These are phyloP conservation scores for Pyrrhia umbra DNA, from an alignment of 2,888 invertebrate species.

Conservation along the genomic window DNA sequence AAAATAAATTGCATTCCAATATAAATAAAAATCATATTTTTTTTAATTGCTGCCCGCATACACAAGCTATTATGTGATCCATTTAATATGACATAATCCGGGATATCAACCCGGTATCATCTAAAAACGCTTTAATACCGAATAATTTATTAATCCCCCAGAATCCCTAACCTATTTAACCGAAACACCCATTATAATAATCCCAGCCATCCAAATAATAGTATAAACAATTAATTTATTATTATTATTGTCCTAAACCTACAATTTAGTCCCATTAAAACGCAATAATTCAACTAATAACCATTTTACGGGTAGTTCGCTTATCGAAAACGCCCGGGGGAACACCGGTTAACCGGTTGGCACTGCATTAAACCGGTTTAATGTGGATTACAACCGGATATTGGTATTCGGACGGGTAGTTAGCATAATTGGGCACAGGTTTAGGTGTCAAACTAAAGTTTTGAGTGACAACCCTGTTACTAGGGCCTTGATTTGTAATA, in stretches of 20 bases:
- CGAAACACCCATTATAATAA: conserved; percentile 36
- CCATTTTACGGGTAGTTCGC: conserved; percentile 43
- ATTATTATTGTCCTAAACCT: conserved; percentile 47
- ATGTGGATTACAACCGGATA: conserved; percentile 76
- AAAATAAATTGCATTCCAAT: no score
- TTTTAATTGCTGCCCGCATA: background rate
- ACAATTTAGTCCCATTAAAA: conserved; percentile 48
- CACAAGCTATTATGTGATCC: background rate
- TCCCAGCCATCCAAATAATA: conserved; percentile 23
- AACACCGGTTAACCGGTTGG: conserved; percentile 68
- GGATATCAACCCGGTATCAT: conserved; percentile 4
- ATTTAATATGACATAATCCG: background rate
- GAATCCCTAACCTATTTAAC: conserved; percentile 28
- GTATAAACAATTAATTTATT: conserved; percentile 49
- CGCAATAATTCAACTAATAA: conserved; percentile 55
- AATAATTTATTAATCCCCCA: conserved; percentile 26
- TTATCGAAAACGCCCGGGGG: conserved; percentile 63
- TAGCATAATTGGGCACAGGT: conserved; percentile 57
- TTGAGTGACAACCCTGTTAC: conserved; percentile 38
- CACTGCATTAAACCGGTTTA: conserved; percentile 79
- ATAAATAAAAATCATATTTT: no score
- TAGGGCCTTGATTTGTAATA: conserved; percentile 37
- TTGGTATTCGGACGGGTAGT: conserved; percentile 60
- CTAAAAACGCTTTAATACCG: conserved; percentile 5
- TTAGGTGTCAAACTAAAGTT: conserved; percentile 41